Percentiles rank a stretch among this genome's conserved stretches.
phyloP scores from a whole-genome alignment of 2,113 vertebrate genomes.

The Diadophis punctatus region DNA sequence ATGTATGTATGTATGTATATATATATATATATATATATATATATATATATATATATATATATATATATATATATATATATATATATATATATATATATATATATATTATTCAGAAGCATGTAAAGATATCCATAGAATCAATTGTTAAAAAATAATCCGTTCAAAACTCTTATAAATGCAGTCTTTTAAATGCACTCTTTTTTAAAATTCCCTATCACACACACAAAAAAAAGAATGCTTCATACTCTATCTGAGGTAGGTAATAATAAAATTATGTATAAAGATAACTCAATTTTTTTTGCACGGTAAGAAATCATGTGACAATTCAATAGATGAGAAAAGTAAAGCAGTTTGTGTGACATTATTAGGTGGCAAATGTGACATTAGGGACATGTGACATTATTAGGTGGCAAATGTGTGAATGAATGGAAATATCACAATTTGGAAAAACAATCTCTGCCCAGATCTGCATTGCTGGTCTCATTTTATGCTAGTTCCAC shows the following conservation, averaged over 20 bases:
- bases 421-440: neutral
- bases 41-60: no score
- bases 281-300: neutral
- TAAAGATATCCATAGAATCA: neutral
- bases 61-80: no score
- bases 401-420: neutral
- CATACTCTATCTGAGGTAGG: neutral
- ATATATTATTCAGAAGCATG: neutral
- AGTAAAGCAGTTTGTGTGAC: neutral
- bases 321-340: neutral
- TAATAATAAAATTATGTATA: neutral
- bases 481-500: neutral
- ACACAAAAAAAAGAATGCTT: neutral
- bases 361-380: neutral
- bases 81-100: no score
- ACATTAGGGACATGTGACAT: neutral
- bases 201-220: fast-evolving
- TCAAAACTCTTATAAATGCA: fast-evolving
- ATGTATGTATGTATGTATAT: no score
- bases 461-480: neutral
- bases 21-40: no score
- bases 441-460: neutral
- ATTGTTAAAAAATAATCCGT: neutral
- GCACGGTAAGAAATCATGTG: neutral
- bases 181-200: neutral